Base-by-base conservation (phyloP, 2,797 vertebrate genomes). In the Rhinogobio ventralis region DNA sequence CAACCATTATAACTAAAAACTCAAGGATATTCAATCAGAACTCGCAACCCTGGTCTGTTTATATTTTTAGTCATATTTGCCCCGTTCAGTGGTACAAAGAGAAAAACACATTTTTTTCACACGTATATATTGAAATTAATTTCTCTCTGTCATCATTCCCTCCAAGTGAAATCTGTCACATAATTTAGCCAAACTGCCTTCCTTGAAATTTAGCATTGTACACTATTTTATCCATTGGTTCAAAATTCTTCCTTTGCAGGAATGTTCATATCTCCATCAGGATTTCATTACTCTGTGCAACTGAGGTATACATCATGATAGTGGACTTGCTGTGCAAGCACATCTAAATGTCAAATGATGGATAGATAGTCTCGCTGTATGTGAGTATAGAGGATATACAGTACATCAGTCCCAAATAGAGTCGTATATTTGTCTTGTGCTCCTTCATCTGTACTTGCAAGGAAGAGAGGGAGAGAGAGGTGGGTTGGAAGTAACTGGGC, bases 291-390 rank as follows among this genome's bases (percentile, higher is more conserved):
- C 28, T 53, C 10, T 45, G 30, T 42, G 33, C 7, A 9, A 46
- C 20, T 39, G 71, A 81, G 25, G 39, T 23, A 77, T 84, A 17
- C 10, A 81, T 84, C 82, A 80, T 76, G 62, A 71, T 13, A 25
- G 19, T 20, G 39, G 10, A 84, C 19, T 36, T 86, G 81, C 57
- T 83, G 75, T 67, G 55, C 69, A 25, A 46, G 67, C 73, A 78
- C 23, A 84, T 76, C 53, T 71, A 81, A 53, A 45, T 53, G 64
- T 49, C 57, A 49, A 20, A n/a, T 84, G 66, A 87, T 1, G 0
- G 62, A 85, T 87, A 62, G 62, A 85, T 87, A 62, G 57, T 53
- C 36, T 55, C 11, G n/a, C 28, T 53, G 17, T 77, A 80, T 51
- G 46, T 36, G n/a, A 75, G 77, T 76, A 77, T 66, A 82, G 53